phyloP scores from a whole-genome alignment of 1,140 invertebrate genomes.

The Apis florea region DNA sequence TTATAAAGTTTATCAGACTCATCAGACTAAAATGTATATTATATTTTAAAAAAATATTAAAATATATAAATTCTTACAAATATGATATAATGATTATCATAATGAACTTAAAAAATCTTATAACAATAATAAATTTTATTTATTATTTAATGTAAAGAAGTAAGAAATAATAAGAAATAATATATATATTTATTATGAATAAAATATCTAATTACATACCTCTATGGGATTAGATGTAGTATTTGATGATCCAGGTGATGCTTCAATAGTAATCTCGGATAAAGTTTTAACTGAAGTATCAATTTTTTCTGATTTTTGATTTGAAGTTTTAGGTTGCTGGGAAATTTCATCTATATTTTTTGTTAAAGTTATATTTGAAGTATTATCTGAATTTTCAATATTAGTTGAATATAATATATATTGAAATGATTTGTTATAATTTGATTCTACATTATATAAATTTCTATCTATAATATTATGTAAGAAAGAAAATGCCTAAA shows the following conservation, averaged over 20 bases:
- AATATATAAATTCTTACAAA: slow-evolving; percentile 24
- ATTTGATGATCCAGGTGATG: neutral
- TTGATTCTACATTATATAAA: neutral
- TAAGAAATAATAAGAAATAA: too few species aligned
- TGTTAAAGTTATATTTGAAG: neutral
- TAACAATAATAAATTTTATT: too few species aligned
- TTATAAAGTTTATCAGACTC: slow-evolving; percentile 90
- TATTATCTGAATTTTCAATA: neutral
- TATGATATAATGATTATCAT: neutral
- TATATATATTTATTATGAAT: neutral
- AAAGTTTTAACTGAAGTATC: too few species aligned
- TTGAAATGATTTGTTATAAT: neutral
- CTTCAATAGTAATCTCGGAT: neutral
- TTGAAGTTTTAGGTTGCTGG: neutral
- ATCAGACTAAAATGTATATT: slow-evolving; percentile 69
- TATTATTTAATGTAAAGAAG: too few species aligned
- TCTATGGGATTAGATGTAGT: neutral
- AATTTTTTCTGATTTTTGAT: neutral
- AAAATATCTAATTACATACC: neutral
- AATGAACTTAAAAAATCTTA: too few species aligned
- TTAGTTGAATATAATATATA: neutral
- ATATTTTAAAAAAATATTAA: neutral
- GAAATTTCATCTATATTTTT: too few species aligned
- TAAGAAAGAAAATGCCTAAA: slow-evolving; percentile 37
- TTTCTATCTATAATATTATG: slow-evolving; percentile 16